A percentile compares a stretch with the other conserved stretches of the same genome.
Conservation (phyloP, 2,888 invertebrate species). For the Hypolimnas misippus region DNA sequence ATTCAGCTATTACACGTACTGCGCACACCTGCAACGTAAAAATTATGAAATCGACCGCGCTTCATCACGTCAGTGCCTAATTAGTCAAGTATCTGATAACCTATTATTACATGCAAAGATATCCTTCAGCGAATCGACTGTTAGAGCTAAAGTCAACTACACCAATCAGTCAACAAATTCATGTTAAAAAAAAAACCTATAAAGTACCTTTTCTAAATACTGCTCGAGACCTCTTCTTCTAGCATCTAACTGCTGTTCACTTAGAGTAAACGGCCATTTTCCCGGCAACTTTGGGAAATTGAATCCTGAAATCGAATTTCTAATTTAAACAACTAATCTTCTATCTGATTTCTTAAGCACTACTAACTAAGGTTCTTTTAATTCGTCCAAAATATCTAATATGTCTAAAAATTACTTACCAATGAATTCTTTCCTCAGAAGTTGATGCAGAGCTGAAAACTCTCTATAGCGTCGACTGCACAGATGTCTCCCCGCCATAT, state of each 20-base stretch:
- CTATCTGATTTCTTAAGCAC: too few relatives aligned
- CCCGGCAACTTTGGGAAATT: conserved; percentile 99
- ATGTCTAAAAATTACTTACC: too few relatives aligned
- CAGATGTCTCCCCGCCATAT: conserved; percentile 99
- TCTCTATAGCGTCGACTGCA: conserved; percentile 98
- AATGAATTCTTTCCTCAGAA: conserved; percentile 95
- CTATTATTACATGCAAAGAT: too few relatives aligned
- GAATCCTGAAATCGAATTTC: conserved; percentile 84
- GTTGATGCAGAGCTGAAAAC: conserved; percentile 94
- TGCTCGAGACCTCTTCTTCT: conserved; percentile 97
- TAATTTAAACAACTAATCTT: not conserved
- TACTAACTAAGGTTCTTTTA: too few relatives aligned
- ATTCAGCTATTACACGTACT: conserved; percentile 98
- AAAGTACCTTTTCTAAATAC: conserved; percentile 97
- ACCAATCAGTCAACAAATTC: too few relatives aligned
- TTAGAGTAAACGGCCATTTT: conserved; percentile 98
- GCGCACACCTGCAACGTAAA: conserved; percentile 89
- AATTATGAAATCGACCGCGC: too few relatives aligned
- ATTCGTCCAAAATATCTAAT: too few relatives aligned
- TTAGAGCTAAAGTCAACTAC: too few relatives aligned
- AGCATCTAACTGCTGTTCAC: conserved; percentile 98
- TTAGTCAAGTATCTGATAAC: too few relatives aligned
- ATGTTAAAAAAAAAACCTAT: too few relatives aligned
- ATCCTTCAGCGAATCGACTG: too few relatives aligned
- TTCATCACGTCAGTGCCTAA: too few relatives aligned